Percentiles rank a stretch among this genome's conserved stretches.
Conservation (phyloP, 1,140 invertebrate species). For the Lithobius niger region DNA sequence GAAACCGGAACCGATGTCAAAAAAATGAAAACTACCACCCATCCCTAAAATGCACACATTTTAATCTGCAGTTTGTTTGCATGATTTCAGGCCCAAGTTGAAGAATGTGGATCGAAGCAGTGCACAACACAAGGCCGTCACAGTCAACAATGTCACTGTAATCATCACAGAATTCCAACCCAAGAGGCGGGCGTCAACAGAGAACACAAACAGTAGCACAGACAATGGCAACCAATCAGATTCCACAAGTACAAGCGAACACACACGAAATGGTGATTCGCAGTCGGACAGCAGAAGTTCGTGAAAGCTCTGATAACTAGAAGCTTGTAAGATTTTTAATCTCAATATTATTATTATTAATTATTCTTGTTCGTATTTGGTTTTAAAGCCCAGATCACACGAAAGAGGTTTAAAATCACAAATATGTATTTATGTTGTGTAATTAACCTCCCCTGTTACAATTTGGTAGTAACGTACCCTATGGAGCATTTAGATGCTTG, state of each 20-base stretch:
- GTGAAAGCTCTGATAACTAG: too few species aligned
- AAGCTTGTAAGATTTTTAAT: too few species aligned
- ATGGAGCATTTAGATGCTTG: too few species aligned
- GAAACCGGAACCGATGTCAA: background rate
- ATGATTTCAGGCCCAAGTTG: slow-evolving; percentile 45
- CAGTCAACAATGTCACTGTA: slow-evolving; percentile 90
- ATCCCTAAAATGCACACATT: background rate
- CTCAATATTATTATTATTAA: too few species aligned
- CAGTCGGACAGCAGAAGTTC: slow-evolving; percentile 15
- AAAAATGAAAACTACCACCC: background rate
- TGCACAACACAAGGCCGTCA: slow-evolving; percentile 80
- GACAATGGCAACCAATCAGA: slow-evolving; percentile 18
- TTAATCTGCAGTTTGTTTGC: background rate
- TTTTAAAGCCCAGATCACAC: too few species aligned
- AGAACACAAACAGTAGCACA: slow-evolving; percentile 20
- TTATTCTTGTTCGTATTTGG: too few species aligned
- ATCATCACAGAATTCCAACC: slow-evolving; percentile 93
- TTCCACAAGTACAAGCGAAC: slow-evolving; percentile 16
- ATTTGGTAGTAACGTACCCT: too few species aligned
- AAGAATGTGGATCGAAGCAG: slow-evolving; percentile 81
- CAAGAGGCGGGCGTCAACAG: slow-evolving; percentile 38
- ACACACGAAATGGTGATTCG: slow-evolving; percentile 14
- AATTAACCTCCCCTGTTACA: too few species aligned
- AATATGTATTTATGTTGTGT: too few species aligned
- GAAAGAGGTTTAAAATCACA: too few species aligned